Evolutionary conservation across 2,888 invertebrate species (phyloP).

Genomic region (Sclerodermus sp.): DNA sequence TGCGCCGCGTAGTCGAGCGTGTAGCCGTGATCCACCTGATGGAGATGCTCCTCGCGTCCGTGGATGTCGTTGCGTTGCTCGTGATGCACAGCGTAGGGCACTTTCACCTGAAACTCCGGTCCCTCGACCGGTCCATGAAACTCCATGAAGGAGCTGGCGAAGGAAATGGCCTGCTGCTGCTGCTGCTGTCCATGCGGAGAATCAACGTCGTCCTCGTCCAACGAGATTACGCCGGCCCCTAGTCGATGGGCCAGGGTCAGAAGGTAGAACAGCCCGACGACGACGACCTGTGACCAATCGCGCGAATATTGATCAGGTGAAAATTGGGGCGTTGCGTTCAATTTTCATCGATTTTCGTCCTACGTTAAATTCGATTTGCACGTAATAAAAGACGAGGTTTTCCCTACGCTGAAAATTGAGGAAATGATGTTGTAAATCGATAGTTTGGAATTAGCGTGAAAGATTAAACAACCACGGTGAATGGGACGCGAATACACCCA

Average conservation of each 20-base stretch:
- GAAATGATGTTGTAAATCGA: too few species aligned
- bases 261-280: constrained; percentile 22
- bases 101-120: constrained; percentile 50
- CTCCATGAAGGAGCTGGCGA: constrained; percentile 49
- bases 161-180: constrained; percentile 32
- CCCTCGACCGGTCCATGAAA: constrained; percentile 54
- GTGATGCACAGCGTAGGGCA: constrained; percentile 41
- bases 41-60: constrained; percentile 29
- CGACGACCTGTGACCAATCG: constrained; percentile 16
- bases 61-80: constrained; percentile 31
- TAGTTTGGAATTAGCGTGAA: too few species aligned
- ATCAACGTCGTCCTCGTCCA: constrained; percentile 17
- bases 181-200: constrained; percentile 6
- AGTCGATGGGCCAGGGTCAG: constrained; percentile 21
- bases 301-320: too few species aligned
- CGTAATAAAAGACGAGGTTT: too few species aligned
- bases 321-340: too few species aligned
- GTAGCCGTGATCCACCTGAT: constrained; percentile 28
- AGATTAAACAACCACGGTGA: too few species aligned
- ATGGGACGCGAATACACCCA: too few species aligned
- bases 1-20: constrained; percentile 47
- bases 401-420: too few species aligned
- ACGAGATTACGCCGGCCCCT: constrained; percentile 20
- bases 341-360: too few species aligned
- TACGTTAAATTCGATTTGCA: too few species aligned